Evolutionary conservation across 2,113 vertebrate species (phyloP), one percentile per base, ranked within the genome.

Genomic region (Dipodomys stephensi): DNA sequence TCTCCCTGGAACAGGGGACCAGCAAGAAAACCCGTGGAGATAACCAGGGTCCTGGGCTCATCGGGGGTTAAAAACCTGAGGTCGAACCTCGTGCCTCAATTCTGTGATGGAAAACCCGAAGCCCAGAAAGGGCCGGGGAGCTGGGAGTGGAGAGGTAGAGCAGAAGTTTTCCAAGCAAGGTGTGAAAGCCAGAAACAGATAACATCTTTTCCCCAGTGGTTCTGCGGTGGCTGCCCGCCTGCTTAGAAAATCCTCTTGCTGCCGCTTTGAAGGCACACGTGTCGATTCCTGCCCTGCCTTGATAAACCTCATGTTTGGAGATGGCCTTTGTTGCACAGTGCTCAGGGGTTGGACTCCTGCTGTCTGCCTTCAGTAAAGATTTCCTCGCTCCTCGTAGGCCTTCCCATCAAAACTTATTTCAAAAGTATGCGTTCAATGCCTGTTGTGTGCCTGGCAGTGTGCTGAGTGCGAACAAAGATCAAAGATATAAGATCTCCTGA

Each of bases 361-460:
- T 88, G 87, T 71, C 76, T 74, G 89, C 67, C 74, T 73, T 94
- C 60, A 77, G 89, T 39, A 53, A 88, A 82, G 87, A 83, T 94
- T 85, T 80, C 60, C 20, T 8, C 65, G 65, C 11, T 18, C 67
- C 18, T n/a, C 25, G 5, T 68, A 46, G 72, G 71, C 76, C 32
- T 19, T 53, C 69, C 46, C 30, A 32, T 65, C 64, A 62, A 57
- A 57, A 19, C 28, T 87, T 35, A 3, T 62, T 78, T 68, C 23
- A 49, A 80, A 80, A 87, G 60, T 74, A 4, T 46, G 22, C 90
- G 65, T 94, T 74, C 78, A 90, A 76, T 35, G 71, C 83, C 77
- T 84, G 16, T 62, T 18, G 46, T 96, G 92, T 95, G 92, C 77
- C 88, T 82, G 46, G 73, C 11, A 69, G 16, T 76, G 93, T 92